Conservation (phyloP, 2,113 vertebrate species). For the Brevimyrus niger region DNA sequence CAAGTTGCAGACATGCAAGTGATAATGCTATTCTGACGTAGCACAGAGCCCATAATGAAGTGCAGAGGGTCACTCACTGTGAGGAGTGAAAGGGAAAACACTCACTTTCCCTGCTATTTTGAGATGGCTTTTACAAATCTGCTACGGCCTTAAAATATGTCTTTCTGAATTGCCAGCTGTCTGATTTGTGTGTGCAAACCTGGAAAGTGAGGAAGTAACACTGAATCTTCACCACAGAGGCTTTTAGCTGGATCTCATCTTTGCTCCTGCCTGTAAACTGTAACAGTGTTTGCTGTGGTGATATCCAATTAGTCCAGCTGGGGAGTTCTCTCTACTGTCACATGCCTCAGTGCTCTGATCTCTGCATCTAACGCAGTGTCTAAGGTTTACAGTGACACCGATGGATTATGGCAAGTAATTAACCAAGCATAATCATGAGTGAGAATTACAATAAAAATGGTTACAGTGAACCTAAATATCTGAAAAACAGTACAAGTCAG, state of each 20-base stretch:
- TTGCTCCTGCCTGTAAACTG: not conserved
- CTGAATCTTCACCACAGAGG: not conserved
- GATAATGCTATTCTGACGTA: not conserved
- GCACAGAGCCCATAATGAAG: not conserved
- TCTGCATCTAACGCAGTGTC: not conserved
- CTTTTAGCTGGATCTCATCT: not conserved
- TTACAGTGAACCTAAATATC: not conserved
- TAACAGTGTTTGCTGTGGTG: not conserved
- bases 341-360: not conserved
- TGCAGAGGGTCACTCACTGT: not conserved
- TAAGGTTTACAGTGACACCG: not conserved
- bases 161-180: not conserved
- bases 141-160: not conserved
- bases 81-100: not conserved
- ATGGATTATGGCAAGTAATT: slow-evolving; percentile 1
- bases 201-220: not conserved
- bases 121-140: not conserved
- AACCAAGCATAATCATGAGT: not conserved
- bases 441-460: not conserved
- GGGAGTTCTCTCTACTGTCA: not conserved
- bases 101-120: not conserved
- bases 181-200: not conserved
- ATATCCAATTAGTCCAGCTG: not conserved
- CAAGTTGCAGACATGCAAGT: not conserved
- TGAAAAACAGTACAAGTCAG: not conserved